A percentile compares a stretch with the other conserved stretches of the same genome.
Evolutionary conservation across 2,888 invertebrate genomes (phyloP).

Genomic region (Heliconius charithonia): DNA sequence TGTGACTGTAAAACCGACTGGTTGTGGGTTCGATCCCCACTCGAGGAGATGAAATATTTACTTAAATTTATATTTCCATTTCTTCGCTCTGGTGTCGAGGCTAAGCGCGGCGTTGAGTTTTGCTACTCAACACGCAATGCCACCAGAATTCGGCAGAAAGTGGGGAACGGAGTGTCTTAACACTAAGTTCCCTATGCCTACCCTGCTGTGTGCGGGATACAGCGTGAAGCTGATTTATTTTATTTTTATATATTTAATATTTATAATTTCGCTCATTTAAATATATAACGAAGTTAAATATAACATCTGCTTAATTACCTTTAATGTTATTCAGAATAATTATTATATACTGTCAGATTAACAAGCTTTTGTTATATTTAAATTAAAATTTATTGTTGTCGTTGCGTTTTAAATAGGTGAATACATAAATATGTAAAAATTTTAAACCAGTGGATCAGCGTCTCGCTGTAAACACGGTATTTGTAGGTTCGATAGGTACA

Average conservation of each 20-base stretch:
- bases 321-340: conserved; percentile 38
- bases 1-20: too few species aligned
- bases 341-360: conserved; percentile 34
- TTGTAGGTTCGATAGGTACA: neutral
- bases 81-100: too few species aligned
- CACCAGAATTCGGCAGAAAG: too few species aligned
- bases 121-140: too few species aligned
- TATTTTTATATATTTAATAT: conserved; percentile 4
- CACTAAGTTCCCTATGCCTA: too few species aligned
- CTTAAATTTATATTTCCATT: too few species aligned
- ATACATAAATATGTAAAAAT: neutral
- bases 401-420: conserved; percentile 11
- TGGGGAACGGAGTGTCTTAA: too few species aligned
- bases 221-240: too few species aligned
- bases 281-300: conserved; percentile 34
- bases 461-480: neutral
- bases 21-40: too few species aligned
- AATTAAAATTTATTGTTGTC: conserved; percentile 34
- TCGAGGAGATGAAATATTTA: too few species aligned
- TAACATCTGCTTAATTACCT: conserved; percentile 31
- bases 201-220: too few species aligned
- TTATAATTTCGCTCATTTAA: conserved; percentile 27
- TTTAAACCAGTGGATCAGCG: neutral
- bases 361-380: conserved; percentile 31
- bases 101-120: too few species aligned